These are phyloP conservation scores for Ammodramus savannarum DNA, from an alignment of 2,113 vertebrate species.

Conservation along the genomic window DNA sequence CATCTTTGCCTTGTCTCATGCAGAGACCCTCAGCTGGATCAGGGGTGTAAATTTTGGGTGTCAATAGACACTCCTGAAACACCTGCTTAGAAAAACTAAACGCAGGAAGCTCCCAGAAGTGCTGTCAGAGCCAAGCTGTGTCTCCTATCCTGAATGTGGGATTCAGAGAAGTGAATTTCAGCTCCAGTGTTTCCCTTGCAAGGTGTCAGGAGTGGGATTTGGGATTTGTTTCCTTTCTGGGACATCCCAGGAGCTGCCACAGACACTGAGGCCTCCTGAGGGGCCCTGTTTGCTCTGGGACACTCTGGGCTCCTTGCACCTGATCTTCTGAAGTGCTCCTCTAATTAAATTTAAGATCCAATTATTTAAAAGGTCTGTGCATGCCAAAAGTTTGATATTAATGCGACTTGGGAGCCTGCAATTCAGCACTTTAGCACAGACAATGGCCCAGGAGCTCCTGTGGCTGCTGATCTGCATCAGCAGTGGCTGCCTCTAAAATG, in stretches of 20 bases:
- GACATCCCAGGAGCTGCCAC: neutral
- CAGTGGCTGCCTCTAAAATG: neutral
- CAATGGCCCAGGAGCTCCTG: neutral
- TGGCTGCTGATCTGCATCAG: neutral
- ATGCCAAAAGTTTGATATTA: neutral
- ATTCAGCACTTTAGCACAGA: rapidly evolving
- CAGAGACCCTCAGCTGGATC: neutral
- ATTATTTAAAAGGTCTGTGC: neutral
- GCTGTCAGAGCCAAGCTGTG: neutral
- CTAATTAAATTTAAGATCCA: neutral
- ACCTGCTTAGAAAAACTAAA: neutral
- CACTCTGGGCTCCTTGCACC: neutral
- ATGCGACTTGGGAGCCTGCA: neutral
- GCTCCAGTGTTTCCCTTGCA: neutral
- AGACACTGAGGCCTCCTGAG: rapidly evolving
- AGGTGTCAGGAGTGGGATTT: neutral
- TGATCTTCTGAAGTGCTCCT: neutral
- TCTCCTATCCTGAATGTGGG: neutral
- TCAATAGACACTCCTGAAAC: neutral
- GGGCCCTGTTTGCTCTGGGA: neutral
- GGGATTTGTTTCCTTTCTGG: neutral
- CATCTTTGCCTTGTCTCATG: neutral
- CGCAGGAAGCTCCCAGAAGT: neutral
- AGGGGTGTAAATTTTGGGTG: neutral
- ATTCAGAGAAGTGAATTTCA: neutral